Base-by-base conservation (phyloP, 2,888 invertebrate genomes). In the Oeneis ivallda region DNA sequence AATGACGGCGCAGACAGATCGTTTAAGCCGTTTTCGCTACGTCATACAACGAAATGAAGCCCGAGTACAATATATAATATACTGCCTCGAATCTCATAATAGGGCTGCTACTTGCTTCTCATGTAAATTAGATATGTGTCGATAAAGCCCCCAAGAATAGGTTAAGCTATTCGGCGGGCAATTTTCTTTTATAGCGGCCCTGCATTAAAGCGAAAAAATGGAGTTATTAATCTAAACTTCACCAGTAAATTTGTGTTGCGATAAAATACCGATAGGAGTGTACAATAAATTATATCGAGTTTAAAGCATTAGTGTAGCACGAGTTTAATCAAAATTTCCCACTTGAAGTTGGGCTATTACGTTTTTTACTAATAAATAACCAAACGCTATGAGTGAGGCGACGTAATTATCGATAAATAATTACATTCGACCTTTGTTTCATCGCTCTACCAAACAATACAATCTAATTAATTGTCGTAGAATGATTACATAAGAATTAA, bases 1-100 rank as follows among this genome's bases (percentile, higher is more conserved):
- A 91, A 89, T 89, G 86, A 75, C 81, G 77, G 79, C 72, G 76
- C 87, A 82, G 89, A 87, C 90, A 85, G 87, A 89, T 86, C 90
- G 88, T 86, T 91, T 88, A 88, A 79, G 73, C 79, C 72, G 74
- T 81, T 86, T 84, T 80, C 76, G 85, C 89, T 72, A 75, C 80
- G 87, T 91, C 91, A 91, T 81, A 85, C 77, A 77, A 72, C 74
- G 79, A 82, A 89, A 89, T 86, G 83, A 85, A 80, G 78, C 72
- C 68, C 66, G 65, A 67, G 67, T 68, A 72, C 72, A 72, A 72
- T 71, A 74, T 66, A 72, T 72, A 72, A 73, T 74, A 68, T 67
- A 72, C 73, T 68, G 56, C 68, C 75, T 70, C 70, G 71, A 70
- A 71, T 75, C 70, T 66, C 67, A 67, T 71, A 66, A 71, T 70